A percentile compares a stretch with the other conserved stretches of the same genome.
phyloP scores from a whole-genome alignment of 2,113 vertebrate species.

The Burhinus oedicnemus region DNA sequence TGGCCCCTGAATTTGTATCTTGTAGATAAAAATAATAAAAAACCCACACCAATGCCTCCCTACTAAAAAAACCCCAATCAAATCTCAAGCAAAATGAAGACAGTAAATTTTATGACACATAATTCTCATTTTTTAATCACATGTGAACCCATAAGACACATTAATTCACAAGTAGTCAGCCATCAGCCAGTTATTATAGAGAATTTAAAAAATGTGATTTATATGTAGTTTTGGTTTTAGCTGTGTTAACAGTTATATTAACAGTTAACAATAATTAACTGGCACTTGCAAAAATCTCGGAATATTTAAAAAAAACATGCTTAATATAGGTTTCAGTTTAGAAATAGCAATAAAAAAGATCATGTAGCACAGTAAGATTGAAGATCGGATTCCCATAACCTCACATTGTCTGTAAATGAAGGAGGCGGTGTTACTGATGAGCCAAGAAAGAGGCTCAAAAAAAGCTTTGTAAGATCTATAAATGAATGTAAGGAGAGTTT shows the following conservation, averaged over 20 bases:
- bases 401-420: not conserved
- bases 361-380: not conserved
- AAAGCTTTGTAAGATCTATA: not conserved
- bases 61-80: not conserved
- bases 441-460: not conserved
- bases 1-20: not conserved
- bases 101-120: not conserved
- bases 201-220: not conserved
- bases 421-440: not conserved
- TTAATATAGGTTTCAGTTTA: not conserved
- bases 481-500: not conserved
- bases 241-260: not conserved
- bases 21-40: not conserved
- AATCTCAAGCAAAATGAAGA: not conserved
- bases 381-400: not conserved
- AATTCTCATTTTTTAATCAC: not conserved
- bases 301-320: not conserved
- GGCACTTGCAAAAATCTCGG: not conserved
- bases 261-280: not conserved
- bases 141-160: not conserved
- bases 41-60: fast-evolving
- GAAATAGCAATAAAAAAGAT: not conserved
- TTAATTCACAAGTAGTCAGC: not conserved
- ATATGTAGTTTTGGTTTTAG: not conserved
- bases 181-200: not conserved